A percentile compares a stretch with the other conserved stretches of the same genome.
These are phyloP conservation scores for Drosophila paracracens DNA, from an alignment of 2,888 invertebrate species.

Conservation along the genomic window DNA sequence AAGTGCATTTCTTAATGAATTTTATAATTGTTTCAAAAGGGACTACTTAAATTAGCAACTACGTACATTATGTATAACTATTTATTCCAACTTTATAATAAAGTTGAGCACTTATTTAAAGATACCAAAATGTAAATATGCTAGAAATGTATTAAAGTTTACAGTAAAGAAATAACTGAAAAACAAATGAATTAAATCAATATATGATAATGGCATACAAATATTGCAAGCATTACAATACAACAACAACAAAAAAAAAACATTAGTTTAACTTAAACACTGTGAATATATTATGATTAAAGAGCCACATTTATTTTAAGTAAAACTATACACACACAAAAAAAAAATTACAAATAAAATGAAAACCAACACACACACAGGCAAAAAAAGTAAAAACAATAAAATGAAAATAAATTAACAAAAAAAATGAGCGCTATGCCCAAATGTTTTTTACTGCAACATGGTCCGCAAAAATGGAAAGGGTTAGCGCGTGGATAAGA, in stretches of 20 bases:
- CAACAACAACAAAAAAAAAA: slow-evolving; percentile 10
- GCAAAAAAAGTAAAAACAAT: slow-evolving; percentile 58
- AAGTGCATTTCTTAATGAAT: slow-evolving; percentile 69
- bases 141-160: slow-evolving; percentile 44
- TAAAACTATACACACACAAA: slow-evolving; percentile 43
- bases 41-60: slow-evolving; percentile 37
- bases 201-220: slow-evolving; percentile 31
- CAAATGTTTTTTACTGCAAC: slow-evolving; percentile 75
- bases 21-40: slow-evolving; percentile 46
- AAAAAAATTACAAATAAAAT: slow-evolving; percentile 6
- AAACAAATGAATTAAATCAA: slow-evolving; percentile 12
- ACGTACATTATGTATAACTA: slow-evolving; percentile 22
- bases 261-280: slow-evolving; percentile 75
- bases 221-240: slow-evolving; percentile 33
- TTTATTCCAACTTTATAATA: slow-evolving; percentile 45
- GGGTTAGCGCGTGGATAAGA: not conserved
- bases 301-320: slow-evolving; percentile 74
- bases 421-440: slow-evolving; percentile 57
- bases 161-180: slow-evolving; percentile 7
- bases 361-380: slow-evolving; percentile 36
- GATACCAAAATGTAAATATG: slow-evolving; percentile 62
- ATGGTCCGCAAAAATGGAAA: slow-evolving; percentile 15
- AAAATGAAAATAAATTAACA: slow-evolving; percentile 73
- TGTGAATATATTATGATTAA: slow-evolving; percentile 76
- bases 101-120: slow-evolving; percentile 53